Percentiles rank a stretch among this genome's conserved stretches.
Conservation (phyloP, 2,113 vertebrate species). For the Rana temporaria region DNA sequence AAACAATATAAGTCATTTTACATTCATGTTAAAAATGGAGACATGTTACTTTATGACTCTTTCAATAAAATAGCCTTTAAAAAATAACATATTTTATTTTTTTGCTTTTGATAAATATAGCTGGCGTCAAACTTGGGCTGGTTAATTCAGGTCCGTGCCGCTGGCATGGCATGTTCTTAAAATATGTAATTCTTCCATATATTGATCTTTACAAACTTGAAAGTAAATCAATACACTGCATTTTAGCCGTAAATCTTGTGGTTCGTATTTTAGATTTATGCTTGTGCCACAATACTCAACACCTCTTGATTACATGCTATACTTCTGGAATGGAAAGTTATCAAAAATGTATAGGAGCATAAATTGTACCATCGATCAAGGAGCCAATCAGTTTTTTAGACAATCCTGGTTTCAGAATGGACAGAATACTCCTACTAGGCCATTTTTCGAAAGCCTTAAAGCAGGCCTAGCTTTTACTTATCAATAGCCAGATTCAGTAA, state of each 20-base stretch:
- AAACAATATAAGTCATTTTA: no score
- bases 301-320: constrained; percentile 1
- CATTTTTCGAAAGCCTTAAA: no score
- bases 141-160: not conserved
- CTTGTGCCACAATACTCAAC: not conserved
- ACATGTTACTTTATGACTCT: no score
- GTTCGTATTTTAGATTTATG: constrained; percentile 1
- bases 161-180: constrained; percentile 7
- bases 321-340: not conserved
- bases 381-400: not conserved
- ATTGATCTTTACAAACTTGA: constrained; percentile 6
- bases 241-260: not conserved
- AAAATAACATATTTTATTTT: no score
- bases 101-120: no score
- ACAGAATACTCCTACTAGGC: no score
- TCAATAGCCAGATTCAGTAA: no score
- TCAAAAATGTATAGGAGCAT: constrained; percentile 17
- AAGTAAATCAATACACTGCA: constrained; percentile 5
- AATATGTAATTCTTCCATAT: constrained; percentile 15
- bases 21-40: no score
- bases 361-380: constrained; percentile 24
- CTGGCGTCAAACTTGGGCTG: no score
- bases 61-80: no score
- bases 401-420: not conserved
- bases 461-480: no score